Percentiles rank a stretch among this genome's conserved stretches.
Conservation (phyloP, 2,888 invertebrate species). For the Chrysina gloriosa region DNA sequence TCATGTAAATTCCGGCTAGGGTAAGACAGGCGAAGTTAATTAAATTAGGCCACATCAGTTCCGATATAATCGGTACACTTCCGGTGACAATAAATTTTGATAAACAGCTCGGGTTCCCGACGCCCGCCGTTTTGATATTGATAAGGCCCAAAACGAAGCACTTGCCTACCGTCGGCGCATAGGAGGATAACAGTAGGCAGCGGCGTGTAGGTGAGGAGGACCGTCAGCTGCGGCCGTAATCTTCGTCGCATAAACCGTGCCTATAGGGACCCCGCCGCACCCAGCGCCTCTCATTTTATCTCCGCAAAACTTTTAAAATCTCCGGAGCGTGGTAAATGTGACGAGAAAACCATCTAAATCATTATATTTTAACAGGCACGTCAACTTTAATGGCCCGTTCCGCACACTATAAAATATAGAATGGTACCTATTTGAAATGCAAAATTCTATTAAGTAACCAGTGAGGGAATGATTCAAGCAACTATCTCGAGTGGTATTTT, state of each 20-base stretch:
- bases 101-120: constrained; percentile 4
- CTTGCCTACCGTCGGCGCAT: constrained; percentile 11
- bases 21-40: constrained; percentile 19
- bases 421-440: neutral
- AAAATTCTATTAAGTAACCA: no score
- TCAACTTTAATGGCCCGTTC: constrained; percentile 34
- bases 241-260: constrained; percentile 26
- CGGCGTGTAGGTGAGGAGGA: constrained; percentile 6
- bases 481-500: no score
- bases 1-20: constrained; percentile 12
- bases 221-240: constrained; percentile 29
- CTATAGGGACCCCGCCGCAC: neutral
- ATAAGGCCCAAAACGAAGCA: constrained; percentile 23
- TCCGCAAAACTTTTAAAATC: constrained; percentile 30
- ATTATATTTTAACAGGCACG: constrained; percentile 36
- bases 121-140: constrained; percentile 16
- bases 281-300: constrained; percentile 22
- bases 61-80: constrained; percentile 28
- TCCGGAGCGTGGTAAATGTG: constrained; percentile 36
- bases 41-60: constrained; percentile 30
- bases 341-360: constrained; percentile 35
- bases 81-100: constrained; percentile 35
- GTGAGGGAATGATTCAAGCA: no score
- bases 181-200: constrained; percentile 11
- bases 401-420: constrained; percentile 24